Base-by-base conservation (phyloP, 2,888 invertebrate genomes). In the Glyphotaelius pellucidus region DNA sequence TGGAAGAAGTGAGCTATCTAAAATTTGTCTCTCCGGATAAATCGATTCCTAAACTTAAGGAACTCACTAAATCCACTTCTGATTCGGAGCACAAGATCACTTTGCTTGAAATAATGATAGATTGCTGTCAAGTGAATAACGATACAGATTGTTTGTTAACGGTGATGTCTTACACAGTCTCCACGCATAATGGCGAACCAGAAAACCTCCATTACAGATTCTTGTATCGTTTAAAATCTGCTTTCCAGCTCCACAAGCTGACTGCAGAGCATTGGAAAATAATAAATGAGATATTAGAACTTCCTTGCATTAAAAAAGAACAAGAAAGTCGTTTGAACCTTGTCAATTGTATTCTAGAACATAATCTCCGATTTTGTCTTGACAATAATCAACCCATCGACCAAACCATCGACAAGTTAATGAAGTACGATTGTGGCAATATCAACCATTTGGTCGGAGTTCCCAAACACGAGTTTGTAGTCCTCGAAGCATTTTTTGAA, bases 111-210 rank as follows among this genome's bases (percentile, higher is more conserved):
- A 93, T 94, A 12, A 94, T 95, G 94, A 93, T 95, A 3, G 94
- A 92, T 38, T 94, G 93, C 19, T 95, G 95, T 83, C 94, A 93
- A 38, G 92, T 95, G 14, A 95, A 95, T 87, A 89, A 94, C 15
- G 94, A 95, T 90, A 85, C 94, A 0, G 89, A 94, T 0, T 93
- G 94, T 15, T 92, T 95, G 2, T 88, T 94, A 0, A 91, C 94
- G 0, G 94, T 94, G 0, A 81, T 95, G 15, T 90, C 92, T n/a
- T 95, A 94, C 87, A 91, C 94, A 12, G 92, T 92, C 4, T 92
- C 93, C 3, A 94, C 94, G 15, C 94, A 95, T 91, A 94, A 93
- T 79, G 95, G 95, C 90, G 95, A 95, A 80, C 93, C 92, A 2
- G 0, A 25, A 0, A 80, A 52, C 11, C 67, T 95, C 0, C 92